These are phyloP conservation scores for Lepus oiostolus DNA, from an alignment of 2,797 vertebrate genomes.

Conservation along the genomic window DNA sequence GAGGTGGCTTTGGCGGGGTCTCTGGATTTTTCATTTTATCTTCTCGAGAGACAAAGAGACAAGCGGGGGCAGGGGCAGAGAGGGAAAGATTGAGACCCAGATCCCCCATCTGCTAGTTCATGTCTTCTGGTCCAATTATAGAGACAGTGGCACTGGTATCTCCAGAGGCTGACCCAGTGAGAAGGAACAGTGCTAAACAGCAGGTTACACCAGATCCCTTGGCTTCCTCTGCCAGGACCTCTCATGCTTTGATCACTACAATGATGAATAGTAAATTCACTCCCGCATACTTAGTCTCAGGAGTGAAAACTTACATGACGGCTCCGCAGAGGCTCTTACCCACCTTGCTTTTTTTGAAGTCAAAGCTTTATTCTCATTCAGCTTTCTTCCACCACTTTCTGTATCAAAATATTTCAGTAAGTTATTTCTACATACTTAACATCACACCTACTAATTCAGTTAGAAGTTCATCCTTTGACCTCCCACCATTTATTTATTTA, in stretches of 20 bases:
- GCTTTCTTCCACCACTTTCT: conserved; percentile 98
- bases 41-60: too few species aligned
- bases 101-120: neutral
- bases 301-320: neutral
- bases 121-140: conserved; percentile 40
- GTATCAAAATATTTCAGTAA: conserved; percentile 60
- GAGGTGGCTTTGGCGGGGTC: neutral
- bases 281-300: neutral
- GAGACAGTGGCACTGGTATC: conserved; percentile 21
- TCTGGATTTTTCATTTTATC: neutral
- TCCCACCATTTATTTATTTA: neutral
- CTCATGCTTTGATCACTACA: neutral
- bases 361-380: conserved; percentile 98
- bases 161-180: neutral
- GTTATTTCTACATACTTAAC: conserved; percentile 50
- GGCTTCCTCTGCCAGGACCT: neutral
- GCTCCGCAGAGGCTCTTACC: conserved; percentile 3
- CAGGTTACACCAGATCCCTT: neutral
- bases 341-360: conserved; percentile 98
- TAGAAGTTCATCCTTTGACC: conserved; percentile 37
- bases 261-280: neutral
- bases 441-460: neutral
- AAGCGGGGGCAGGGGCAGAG: too few species aligned
- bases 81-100: too few species aligned
- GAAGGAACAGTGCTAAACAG: neutral